Base-by-base conservation (phyloP, 2,797 vertebrate species). In the Alectoris magna region DNA sequence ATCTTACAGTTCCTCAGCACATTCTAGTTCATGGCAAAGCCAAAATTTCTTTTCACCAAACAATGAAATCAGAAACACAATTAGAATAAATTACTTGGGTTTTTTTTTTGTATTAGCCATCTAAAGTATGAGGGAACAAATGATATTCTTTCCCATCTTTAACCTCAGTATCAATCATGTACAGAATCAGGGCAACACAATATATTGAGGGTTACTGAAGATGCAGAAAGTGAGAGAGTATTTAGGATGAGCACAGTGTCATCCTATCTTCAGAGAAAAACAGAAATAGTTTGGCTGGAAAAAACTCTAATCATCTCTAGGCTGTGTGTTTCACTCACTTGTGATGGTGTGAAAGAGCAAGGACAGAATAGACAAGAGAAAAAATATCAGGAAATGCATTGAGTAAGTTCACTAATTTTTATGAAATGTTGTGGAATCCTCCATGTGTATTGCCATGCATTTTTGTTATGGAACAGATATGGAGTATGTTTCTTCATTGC, bases 241-340 rank as follows among this genome's bases (percentile, higher is more conserved):
- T 53, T 29, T 69, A 31, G 11, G 49, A 29, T 14, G 90, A 79
- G 22, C 14, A 64, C 7, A 3, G 21, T 76, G 11, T n/a, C 29
- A 55, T 71, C 34, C 15, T 86, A 6, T 5, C 76, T 84, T 59
- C 26, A n/a, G 2, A 72, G 26, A 71, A 70, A 84, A 59, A 0
- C 3, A 62, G 22, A 69, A 88, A 19, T 39, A 9, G 0, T 84
- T 91, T 77, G 16, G 9, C 38, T 93, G 49, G 43, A 36, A 44
- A 43, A 10, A 76, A 10, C 49, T 81, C 13, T 15, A 38, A 0
- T 44, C 23, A 0, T 44, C 23, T 77, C 44, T 68, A 34, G 8
- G 6, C 15, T 59, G 2, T 49, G 64, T 9, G 26, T 60, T 24
- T 23, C 46, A 1, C 27, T 55, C 18, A 12, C 10, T 4, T 4